Evolutionary conservation across 2,113 vertebrate species (phyloP).

Genomic region (Colaptes auratus): DNA sequence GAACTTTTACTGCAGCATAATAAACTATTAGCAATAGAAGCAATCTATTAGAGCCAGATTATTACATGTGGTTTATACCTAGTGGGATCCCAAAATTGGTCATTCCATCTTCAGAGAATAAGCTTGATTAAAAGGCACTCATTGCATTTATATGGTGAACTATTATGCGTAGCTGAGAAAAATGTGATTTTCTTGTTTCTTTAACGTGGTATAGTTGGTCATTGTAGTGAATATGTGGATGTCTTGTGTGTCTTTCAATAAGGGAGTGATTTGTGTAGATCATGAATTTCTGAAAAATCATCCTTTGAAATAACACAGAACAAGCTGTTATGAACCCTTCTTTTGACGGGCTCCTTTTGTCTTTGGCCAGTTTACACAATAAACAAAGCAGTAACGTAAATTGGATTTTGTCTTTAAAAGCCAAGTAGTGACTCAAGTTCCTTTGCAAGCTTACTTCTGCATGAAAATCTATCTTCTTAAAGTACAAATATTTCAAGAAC

Average conservation of each 20-base stretch:
- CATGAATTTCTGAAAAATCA: not conserved
- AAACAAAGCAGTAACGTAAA: not conserved
- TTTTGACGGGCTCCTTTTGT: not conserved
- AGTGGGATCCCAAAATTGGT: not conserved
- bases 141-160: not conserved
- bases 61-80: not conserved
- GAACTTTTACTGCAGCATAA: not conserved
- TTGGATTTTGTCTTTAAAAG: not conserved
- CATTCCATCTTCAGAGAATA: not conserved
- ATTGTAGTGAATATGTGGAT: not conserved
- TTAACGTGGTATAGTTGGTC: not conserved
- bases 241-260: not conserved
- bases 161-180: not conserved
- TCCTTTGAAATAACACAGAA: not conserved
- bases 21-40: not conserved
- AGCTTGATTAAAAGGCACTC: not conserved
- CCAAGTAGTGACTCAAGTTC: not conserved
- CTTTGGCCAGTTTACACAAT: not conserved
- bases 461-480: not conserved
- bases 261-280: not conserved
- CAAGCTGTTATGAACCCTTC: not conserved
- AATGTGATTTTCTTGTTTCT: not conserved
- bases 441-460: not conserved
- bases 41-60: not conserved
- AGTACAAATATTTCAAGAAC: not conserved